phyloP scores from a whole-genome alignment of 1,140 invertebrate genomes.

The Megathymus violae region DNA sequence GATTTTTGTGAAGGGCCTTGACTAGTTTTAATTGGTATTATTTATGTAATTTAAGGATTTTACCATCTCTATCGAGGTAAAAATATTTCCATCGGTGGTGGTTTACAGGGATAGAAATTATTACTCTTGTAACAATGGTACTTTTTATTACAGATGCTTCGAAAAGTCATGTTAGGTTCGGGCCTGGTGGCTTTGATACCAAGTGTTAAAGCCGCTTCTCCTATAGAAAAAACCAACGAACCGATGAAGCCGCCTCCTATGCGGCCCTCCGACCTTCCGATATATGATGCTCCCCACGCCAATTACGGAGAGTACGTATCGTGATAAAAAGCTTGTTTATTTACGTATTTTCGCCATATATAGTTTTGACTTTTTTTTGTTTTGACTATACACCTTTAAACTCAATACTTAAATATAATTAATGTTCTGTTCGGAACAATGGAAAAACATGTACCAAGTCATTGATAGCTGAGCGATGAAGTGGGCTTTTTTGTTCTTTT shows the following conservation, averaged over 20 bases:
- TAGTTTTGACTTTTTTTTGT: no score
- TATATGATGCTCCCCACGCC: conserved; percentile 80
- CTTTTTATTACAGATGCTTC: conserved; percentile 65
- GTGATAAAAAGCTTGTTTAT: conserved; percentile 22
- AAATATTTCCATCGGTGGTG: not conserved
- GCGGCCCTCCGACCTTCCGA: conserved; percentile 83
- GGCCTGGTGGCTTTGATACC: conserved; percentile 64
- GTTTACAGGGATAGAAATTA: not conserved
- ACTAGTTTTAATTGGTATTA: conserved; percentile 39
- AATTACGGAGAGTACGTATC: conserved; percentile 72
- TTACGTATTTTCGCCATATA: no score
- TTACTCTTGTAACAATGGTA: conserved; percentile 4
- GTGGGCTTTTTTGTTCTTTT: no score
- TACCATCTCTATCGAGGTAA: conserved; percentile 54
- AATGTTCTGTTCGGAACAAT: no score
- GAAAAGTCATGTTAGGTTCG: conserved; percentile 73
- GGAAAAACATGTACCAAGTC: no score
- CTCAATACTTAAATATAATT: no score
- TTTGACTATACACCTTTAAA: no score
- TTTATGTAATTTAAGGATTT: conserved; percentile 65
- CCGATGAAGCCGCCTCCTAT: conserved; percentile 66
- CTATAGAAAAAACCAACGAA: conserved; percentile 53
- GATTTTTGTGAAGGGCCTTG: conserved; percentile 44
- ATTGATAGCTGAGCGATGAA: no score
- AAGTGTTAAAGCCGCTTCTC: conserved; percentile 65